Evolutionary conservation across 2,113 vertebrate species (phyloP).

Genomic region (Poeciliopsis retropinna): DNA sequence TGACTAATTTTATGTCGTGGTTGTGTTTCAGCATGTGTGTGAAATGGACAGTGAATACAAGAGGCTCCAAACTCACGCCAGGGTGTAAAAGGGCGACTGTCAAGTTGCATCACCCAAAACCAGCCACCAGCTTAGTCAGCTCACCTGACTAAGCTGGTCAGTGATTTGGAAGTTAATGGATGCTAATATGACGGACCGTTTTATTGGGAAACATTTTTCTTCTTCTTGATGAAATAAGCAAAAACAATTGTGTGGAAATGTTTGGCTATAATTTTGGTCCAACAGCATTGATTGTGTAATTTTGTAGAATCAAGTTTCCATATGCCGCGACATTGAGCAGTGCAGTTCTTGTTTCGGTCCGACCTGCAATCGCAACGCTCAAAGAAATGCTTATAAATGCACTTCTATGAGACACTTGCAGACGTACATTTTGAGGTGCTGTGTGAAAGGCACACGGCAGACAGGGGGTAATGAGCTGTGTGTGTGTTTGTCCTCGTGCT

Average conservation of each 20-base stretch:
- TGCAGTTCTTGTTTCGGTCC: conserved; percentile 25
- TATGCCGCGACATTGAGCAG: conserved; percentile 2
- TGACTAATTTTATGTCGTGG: conserved; percentile 8
- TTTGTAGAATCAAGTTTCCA: neutral
- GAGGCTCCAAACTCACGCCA: conserved; percentile 50
- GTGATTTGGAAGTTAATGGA: neutral
- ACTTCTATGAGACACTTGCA: neutral
- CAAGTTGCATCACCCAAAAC: conserved; percentile 59
- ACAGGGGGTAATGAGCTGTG: conserved; percentile 66
- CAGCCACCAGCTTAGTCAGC: conserved; percentile 55
- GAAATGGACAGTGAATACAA: conserved; percentile 16
- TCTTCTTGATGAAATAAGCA: neutral
- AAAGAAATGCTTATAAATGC: conserved; percentile 52
- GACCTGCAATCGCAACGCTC: conserved; percentile 27
- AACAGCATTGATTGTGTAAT: neutral
- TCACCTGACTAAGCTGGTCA: too few species aligned
- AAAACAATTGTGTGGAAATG: neutral
- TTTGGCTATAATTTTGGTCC: neutral
- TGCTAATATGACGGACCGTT: conserved; percentile 12
- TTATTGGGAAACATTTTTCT: neutral
- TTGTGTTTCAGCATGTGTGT: conserved; percentile 3
- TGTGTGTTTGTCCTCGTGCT: conserved; percentile 66
- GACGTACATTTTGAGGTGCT: conserved; percentile 64
- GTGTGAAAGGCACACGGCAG: conserved; percentile 75
- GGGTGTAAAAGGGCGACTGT: conserved; percentile 68